phyloP scores from a whole-genome alignment of 2,113 vertebrate genomes.

The Chiloscyllium plagiosum region DNA sequence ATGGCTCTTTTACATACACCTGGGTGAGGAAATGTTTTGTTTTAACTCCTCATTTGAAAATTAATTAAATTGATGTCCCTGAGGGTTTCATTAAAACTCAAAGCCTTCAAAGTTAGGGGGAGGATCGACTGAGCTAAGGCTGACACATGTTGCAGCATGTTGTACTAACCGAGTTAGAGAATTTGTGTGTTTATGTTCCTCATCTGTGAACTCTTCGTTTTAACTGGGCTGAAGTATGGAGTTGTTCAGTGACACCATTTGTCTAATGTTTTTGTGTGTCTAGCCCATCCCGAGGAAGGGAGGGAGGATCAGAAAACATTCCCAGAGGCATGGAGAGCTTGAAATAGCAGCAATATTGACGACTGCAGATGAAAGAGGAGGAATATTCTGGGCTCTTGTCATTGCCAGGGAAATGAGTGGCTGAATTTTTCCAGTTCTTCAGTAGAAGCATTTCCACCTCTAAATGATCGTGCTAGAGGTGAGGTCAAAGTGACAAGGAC shows the following conservation, averaged over 20 bases:
- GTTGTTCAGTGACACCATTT: neutral
- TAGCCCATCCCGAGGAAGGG: neutral
- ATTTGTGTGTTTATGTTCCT: neutral
- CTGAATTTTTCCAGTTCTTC: neutral
- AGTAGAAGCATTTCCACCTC: neutral
- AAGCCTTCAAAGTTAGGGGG: neutral
- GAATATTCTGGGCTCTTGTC: neutral
- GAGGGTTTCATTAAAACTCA: neutral
- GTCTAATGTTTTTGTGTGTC: neutral
- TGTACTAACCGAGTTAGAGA: neutral
- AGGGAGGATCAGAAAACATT: neutral
- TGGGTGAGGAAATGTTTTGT: neutral
- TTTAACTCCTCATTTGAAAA: neutral
- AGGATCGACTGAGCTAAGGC: neutral
- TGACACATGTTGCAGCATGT: neutral
- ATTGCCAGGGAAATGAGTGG: neutral
- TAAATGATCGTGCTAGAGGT: neutral
- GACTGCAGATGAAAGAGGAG: neutral
- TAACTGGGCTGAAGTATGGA: neutral
- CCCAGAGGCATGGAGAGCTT: neutral
- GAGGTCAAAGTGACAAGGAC: too few species aligned
- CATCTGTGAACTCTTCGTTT: neutral
- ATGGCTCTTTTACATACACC: neutral
- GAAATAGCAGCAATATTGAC: neutral
- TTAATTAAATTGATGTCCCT: neutral